Conservation (phyloP, 1,140 invertebrate genomes). For the Oryctes rhinoceros region DNA sequence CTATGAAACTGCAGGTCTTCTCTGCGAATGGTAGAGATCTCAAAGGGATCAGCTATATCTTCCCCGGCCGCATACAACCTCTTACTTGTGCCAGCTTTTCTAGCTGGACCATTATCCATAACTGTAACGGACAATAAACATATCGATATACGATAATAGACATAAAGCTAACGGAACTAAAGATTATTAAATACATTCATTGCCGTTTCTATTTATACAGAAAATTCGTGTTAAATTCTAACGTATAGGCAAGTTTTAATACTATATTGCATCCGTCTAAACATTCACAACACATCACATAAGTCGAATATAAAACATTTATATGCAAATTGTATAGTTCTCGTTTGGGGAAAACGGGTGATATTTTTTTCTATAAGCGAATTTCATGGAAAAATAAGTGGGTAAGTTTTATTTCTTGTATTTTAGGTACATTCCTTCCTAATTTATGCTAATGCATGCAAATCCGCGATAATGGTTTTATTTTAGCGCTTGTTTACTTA, state of each 20-base stretch:
- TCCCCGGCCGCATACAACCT: slow-evolving; percentile 79
- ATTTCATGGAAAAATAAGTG: slow-evolving; percentile 10
- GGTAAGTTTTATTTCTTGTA: background rate
- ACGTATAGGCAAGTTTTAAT: too few species aligned
- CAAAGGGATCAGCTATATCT: slow-evolving; percentile 86
- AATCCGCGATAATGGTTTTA: background rate
- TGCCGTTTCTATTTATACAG: too few species aligned
- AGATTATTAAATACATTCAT: too few species aligned
- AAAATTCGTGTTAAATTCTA: too few species aligned
- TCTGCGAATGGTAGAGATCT: slow-evolving; percentile 85
- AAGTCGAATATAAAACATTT: too few species aligned
- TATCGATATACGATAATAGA: too few species aligned
- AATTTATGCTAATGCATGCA: slow-evolving; percentile 15
- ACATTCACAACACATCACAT: too few species aligned
- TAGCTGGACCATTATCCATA: slow-evolving; percentile 93
- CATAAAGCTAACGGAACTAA: too few species aligned
- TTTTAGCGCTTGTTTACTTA: background rate
- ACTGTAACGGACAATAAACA: slow-evolving; percentile 50
- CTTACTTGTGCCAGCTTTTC: slow-evolving; percentile 67
- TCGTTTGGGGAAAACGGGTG: too few species aligned
- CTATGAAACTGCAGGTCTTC: slow-evolving; percentile 85
- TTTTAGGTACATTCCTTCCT: slow-evolving; percentile 7
- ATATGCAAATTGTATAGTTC: too few species aligned
- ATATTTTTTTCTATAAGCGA: too few species aligned
- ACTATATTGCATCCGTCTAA: too few species aligned